Evolutionary conservation across 1,140 invertebrate species (phyloP).

Genomic region (Psilanteris sp.): DNA sequence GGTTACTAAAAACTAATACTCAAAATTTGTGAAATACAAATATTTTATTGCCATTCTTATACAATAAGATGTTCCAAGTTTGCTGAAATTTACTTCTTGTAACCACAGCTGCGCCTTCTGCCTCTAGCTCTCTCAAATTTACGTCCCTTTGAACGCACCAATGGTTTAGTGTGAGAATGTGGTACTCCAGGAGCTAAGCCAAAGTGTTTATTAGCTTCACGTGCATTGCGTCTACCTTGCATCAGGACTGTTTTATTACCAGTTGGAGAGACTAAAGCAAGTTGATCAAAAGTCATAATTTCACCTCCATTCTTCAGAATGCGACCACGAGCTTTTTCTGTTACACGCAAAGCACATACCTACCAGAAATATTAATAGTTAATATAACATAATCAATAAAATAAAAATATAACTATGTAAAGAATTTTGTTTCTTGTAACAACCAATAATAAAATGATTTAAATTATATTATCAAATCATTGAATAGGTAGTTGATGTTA

Average conservation of each 20-base stretch:
- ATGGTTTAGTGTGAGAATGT: constrained; percentile 96
- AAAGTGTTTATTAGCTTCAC: constrained; percentile 97
- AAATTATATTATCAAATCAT: constrained; percentile 36
- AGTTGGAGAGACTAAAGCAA: constrained; percentile 94
- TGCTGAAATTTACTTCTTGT: constrained; percentile 99
- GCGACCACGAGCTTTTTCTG: constrained; percentile 94
- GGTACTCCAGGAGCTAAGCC: constrained; percentile 98
- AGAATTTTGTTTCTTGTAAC: constrained; percentile 28
- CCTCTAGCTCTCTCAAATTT: constrained; percentile 98
- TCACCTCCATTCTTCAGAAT: constrained; percentile 98
- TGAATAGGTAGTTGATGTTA: constrained; percentile 60
- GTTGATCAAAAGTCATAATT: constrained; percentile 98
- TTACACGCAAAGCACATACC: constrained; percentile 96
- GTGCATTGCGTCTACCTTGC: constrained; percentile 94
- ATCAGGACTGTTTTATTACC: constrained; percentile 96
- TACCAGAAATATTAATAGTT: constrained; percentile 66
- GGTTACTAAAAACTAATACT: no score
- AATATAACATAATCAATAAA: no score
- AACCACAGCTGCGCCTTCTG: constrained; percentile 96
- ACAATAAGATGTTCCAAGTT: no score
- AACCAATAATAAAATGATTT: constrained; percentile 47
- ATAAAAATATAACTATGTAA: no score
- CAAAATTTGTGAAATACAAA: no score
- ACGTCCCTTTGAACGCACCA: constrained; percentile 97
- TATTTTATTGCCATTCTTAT: no score